Percentiles rank a stretch among this genome's conserved stretches.
Conservation (phyloP, 2,797 vertebrate genomes). For the Tinamus major region DNA sequence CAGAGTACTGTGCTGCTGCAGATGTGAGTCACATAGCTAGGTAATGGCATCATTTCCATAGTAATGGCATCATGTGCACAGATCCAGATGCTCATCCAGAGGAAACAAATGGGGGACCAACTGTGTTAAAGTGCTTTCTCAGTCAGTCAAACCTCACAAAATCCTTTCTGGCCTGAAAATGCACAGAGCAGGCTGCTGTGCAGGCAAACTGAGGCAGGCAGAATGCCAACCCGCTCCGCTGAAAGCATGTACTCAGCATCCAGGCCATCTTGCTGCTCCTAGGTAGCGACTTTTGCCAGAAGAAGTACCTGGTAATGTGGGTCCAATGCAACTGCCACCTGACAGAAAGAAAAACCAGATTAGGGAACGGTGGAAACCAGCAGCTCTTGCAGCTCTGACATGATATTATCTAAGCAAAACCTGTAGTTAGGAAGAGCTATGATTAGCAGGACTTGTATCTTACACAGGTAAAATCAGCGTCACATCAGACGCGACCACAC, state of each 20-base stretch:
- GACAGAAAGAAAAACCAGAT: background rate
- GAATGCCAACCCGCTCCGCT: background rate
- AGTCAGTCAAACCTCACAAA: background rate
- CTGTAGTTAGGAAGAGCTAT: background rate
- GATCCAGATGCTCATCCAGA: background rate
- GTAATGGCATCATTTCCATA: background rate
- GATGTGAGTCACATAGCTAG: background rate
- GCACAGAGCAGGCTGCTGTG: background rate
- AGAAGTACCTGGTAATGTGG: background rate
- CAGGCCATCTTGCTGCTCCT: background rate
- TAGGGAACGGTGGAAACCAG: background rate
- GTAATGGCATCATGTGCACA: background rate
- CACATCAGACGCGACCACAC: background rate
- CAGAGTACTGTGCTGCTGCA: background rate
- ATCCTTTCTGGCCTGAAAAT: background rate
- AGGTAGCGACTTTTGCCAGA: background rate
- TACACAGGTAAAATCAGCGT: background rate
- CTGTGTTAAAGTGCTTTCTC: background rate
- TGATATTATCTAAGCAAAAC: background rate
- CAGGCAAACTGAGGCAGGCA: background rate
- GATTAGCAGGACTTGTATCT: background rate
- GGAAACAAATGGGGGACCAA: background rate
- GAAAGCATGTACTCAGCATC: background rate
- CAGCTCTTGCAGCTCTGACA: background rate
- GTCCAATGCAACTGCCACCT: background rate